A percentile compares a stretch with the other conserved stretches of the same genome.
These are phyloP conservation scores for Pogonus chalceus DNA, from an alignment of 1,140 invertebrate species.

Conservation along the genomic window DNA sequence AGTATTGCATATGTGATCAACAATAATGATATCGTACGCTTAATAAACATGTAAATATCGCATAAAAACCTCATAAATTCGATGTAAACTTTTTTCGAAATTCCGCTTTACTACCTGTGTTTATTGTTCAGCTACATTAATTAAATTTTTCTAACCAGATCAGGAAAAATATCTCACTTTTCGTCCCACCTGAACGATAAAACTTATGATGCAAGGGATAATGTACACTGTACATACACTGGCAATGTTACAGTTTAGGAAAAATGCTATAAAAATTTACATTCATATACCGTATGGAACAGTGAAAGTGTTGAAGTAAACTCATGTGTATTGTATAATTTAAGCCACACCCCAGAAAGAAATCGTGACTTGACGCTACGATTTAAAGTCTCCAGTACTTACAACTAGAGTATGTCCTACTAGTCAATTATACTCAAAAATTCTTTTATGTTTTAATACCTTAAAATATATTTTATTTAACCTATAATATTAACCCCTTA, in stretches of 20 bases:
- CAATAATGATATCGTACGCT: too few species aligned
- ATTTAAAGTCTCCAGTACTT: background rate
- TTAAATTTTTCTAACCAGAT: background rate
- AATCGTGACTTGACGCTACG: background rate
- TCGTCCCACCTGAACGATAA: background rate
- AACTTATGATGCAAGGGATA: background rate
- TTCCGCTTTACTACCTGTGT: background rate
- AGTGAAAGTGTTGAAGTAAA: constrained; percentile 6
- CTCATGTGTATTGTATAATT: constrained; percentile 2
- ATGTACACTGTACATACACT: background rate
- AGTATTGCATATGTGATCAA: background rate
- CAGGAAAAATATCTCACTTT: background rate
- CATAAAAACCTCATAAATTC: too few species aligned
- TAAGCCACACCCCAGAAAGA: background rate
- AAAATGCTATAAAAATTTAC: background rate
- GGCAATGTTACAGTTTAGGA: background rate
- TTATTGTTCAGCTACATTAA: background rate
- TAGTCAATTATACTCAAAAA: too few species aligned
- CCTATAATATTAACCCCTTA: too few species aligned
- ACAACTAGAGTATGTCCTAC: background rate
- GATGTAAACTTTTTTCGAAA: background rate
- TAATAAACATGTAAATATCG: too few species aligned
- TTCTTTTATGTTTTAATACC: too few species aligned
- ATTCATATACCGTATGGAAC: constrained; percentile 4
- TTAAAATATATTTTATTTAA: too few species aligned